Percentiles rank a stretch among this genome's conserved stretches.
phyloP scores from a whole-genome alignment of 1,140 invertebrate species.

The Drosophila seguyi region DNA sequence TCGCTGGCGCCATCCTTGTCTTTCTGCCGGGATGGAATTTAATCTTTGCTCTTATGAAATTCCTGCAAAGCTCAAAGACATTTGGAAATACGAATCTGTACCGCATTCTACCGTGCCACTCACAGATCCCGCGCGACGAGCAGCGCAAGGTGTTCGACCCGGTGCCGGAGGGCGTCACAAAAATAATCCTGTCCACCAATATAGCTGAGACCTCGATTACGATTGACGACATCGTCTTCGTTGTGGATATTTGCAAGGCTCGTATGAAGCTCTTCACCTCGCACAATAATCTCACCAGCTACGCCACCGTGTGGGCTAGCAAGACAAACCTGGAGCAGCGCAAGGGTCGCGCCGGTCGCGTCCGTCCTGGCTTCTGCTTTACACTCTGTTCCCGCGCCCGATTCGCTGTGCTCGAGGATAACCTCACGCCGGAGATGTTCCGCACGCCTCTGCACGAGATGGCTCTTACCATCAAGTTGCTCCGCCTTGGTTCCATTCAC shows the following conservation, averaged over 20 bases:
- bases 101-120: slow-evolving; percentile 93
- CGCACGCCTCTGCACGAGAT: slow-evolving; percentile 97
- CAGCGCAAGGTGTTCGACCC: slow-evolving; percentile 94
- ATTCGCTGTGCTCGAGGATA: slow-evolving; percentile 92
- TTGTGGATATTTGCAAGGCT: slow-evolving; percentile 97
- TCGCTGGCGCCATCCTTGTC: slow-evolving; percentile 94
- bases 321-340: slow-evolving; percentile 96
- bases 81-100: slow-evolving; percentile 87
- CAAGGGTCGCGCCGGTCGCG: slow-evolving; percentile 95
- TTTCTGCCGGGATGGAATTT: slow-evolving; percentile 98
- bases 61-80: slow-evolving; percentile 91
- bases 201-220: slow-evolving; percentile 98
- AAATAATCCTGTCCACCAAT: slow-evolving; percentile 95
- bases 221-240: slow-evolving; percentile 98
- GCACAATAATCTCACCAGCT: slow-evolving; percentile 98
- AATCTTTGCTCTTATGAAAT: slow-evolving; percentile 96
- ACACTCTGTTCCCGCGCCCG: slow-evolving; percentile 93
- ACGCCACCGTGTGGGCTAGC: slow-evolving; percentile 97
- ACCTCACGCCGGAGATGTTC: slow-evolving; percentile 98
- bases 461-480: slow-evolving; percentile 91
- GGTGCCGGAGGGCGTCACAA: slow-evolving; percentile 90
- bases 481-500: slow-evolving; percentile 95
- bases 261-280: slow-evolving; percentile 98
- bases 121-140: slow-evolving; percentile 95
- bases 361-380: slow-evolving; percentile 94